A percentile compares a stretch with the other conserved stretches of the same genome.
Evolutionary conservation across 2,797 vertebrate species (phyloP).

Genomic region (Peromyscus aztecus): DNA sequence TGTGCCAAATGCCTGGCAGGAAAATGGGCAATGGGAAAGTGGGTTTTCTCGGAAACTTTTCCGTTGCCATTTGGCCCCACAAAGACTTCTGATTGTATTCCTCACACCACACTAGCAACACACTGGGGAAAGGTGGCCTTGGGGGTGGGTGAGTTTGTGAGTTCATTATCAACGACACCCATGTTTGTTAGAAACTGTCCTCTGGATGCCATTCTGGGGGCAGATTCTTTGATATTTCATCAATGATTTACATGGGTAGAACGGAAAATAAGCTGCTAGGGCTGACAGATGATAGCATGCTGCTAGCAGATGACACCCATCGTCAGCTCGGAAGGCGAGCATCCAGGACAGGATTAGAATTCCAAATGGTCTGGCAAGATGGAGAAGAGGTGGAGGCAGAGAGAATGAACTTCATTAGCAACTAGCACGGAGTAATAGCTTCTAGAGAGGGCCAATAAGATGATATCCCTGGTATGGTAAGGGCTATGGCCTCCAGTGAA

Average conservation of each 20-base stretch:
- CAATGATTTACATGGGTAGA: conserved; percentile 84
- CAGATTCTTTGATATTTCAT: conserved; percentile 82
- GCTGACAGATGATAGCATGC: conserved; percentile 85
- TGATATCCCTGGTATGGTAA: neutral
- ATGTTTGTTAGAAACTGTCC: conserved; percentile 64
- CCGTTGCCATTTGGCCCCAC: conserved; percentile 24
- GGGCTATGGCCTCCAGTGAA: conserved; percentile 28
- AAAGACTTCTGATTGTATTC: conserved; percentile 18
- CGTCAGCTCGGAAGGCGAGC: conserved; percentile 84
- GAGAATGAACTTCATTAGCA: conserved; percentile 82
- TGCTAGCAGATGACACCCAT: conserved; percentile 86
- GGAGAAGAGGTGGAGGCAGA: conserved; percentile 83
- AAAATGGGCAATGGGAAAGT: conserved; percentile 32
- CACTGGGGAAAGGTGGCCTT: neutral
- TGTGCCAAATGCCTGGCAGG: neutral
- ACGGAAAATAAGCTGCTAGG: conserved; percentile 83
- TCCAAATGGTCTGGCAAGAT: conserved; percentile 86
- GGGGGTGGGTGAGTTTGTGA: conserved; percentile 7
- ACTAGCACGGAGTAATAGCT: conserved; percentile 68
- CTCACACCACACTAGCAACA: neutral
- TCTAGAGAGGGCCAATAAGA: conserved; percentile 65
- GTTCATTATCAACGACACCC: neutral
- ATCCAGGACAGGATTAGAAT: conserved; percentile 87
- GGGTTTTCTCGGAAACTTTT: conserved; percentile 35
- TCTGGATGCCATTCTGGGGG: conserved; percentile 51